These are phyloP conservation scores for Brachionus sp. DNA, from an alignment of 1,140 invertebrate genomes.

Conservation along the genomic window DNA sequence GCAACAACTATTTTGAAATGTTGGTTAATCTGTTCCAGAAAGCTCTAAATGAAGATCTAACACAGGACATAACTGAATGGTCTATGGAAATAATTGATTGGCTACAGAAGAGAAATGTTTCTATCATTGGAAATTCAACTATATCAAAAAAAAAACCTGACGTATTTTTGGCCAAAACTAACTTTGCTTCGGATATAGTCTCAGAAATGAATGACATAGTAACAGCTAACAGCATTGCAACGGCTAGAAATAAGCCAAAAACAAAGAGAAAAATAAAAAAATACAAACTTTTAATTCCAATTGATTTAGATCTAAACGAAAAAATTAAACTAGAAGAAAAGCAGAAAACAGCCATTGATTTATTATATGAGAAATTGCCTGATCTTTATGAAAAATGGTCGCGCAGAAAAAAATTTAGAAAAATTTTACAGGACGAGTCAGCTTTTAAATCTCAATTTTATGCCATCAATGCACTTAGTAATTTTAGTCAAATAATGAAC, in stretches of 20 bases:
- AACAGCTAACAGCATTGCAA: neutral
- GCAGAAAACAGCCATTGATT: slow-evolving; percentile 33
- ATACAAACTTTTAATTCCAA: slow-evolving; percentile 26
- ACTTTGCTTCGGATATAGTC: neutral
- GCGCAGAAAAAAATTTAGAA: slow-evolving; percentile 12
- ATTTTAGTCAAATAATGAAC: slow-evolving; percentile 26
- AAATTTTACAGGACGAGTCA: slow-evolving; percentile 13
- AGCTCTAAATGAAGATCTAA: slow-evolving; percentile 54
- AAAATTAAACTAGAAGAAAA: slow-evolving; percentile 38
- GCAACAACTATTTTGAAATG: slow-evolving; percentile 56
- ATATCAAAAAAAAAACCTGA: neutral
- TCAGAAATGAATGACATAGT: neutral
- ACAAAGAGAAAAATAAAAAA: slow-evolving; percentile 30
- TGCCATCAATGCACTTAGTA: neutral
- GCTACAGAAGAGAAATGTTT: slow-evolving; percentile 51
- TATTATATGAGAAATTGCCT: slow-evolving; percentile 17
- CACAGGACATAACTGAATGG: slow-evolving; percentile 54
- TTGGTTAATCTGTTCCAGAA: slow-evolving; percentile 57
- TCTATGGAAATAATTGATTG: slow-evolving; percentile 55
- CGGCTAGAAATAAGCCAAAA: neutral
- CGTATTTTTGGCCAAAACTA: neutral
- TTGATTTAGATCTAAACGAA: slow-evolving; percentile 35
- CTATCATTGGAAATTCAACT: neutral
- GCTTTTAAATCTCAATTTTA: slow-evolving; percentile 40
- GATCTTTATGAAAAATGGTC: slow-evolving; percentile 33